Evolutionary conservation across 2,797 vertebrate genomes (phyloP).

Genomic region (Sebastes iracundus): DNA sequence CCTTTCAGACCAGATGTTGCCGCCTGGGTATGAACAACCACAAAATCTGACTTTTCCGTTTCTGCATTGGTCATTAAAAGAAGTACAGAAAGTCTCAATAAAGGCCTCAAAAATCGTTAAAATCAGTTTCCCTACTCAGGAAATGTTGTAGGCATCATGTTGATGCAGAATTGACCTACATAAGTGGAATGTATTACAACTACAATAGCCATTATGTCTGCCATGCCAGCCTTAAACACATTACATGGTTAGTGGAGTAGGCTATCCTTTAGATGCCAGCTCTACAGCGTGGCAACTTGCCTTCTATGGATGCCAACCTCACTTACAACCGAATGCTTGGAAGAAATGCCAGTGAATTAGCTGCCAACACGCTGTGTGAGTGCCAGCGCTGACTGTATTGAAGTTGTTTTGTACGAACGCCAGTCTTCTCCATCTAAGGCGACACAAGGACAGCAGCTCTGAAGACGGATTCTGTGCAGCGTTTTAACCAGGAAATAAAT

Average conservation of each 20-base stretch:
- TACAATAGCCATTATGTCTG: slow-evolving; percentile 4
- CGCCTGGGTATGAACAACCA: background rate
- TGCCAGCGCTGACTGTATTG: slow-evolving; percentile 28
- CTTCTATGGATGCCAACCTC: slow-evolving; percentile 26
- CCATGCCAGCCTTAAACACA: slow-evolving; percentile 18
- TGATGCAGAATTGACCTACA: background rate
- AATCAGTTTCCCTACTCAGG: background rate
- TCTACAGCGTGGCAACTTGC: slow-evolving; percentile 29
- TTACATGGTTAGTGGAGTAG: slow-evolving; percentile 28
- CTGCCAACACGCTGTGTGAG: slow-evolving; percentile 23
- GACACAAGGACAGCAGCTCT: slow-evolving; percentile 20
- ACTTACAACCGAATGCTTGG: slow-evolving; percentile 20
- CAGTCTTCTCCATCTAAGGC: slow-evolving; percentile 20
- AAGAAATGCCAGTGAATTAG: slow-evolving; percentile 19
- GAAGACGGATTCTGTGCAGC: slow-evolving; percentile 10
- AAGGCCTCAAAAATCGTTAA: background rate
- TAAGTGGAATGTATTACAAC: background rate
- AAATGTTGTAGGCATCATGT: background rate
- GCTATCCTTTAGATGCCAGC: slow-evolving; percentile 27
- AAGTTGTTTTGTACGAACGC: slow-evolving; percentile 13
- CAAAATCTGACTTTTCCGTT: background rate
- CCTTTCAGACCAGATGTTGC: background rate
- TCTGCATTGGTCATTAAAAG: background rate
- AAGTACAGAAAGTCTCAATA: background rate
- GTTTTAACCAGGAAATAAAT: slow-evolving; percentile 49